phyloP scores from a whole-genome alignment of 2,113 vertebrate genomes.

The Leucopsar rothschildi region DNA sequence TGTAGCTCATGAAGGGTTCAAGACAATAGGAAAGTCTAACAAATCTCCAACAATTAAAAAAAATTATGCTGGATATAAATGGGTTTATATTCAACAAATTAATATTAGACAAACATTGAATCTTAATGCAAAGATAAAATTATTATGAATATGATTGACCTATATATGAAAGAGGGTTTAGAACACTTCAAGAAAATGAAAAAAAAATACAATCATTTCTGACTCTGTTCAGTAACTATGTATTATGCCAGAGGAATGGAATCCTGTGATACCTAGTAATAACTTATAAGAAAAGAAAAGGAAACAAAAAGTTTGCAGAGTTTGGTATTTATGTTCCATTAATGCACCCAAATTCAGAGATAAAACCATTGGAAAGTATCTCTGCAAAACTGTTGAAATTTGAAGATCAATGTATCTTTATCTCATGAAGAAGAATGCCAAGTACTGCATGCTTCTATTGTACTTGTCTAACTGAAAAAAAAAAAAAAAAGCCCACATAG shows the following conservation, averaged over 20 bases:
- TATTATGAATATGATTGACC: background rate
- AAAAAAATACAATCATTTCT: accelerated
- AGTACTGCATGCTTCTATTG: background rate
- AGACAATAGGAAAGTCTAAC: background rate
- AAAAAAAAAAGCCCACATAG: background rate
- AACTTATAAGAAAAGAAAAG: background rate
- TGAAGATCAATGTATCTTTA: background rate
- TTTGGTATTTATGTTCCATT: background rate
- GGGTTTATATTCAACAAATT: background rate
- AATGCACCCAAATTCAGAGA: background rate
- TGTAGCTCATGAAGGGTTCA: background rate
- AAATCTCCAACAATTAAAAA: background rate
- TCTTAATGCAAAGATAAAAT: background rate
- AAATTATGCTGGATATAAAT: background rate
- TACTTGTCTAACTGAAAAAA: background rate
- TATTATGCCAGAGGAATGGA: background rate
- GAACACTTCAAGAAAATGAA: background rate
- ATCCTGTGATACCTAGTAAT: background rate
- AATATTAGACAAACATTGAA: background rate
- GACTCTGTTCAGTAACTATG: background rate
- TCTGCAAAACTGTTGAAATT: background rate
- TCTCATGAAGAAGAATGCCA: background rate
- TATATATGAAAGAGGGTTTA: background rate
- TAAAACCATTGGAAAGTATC: background rate
- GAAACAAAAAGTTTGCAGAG: background rate